Percentiles rank a stretch among this genome's conserved stretches.
Conservation (phyloP, 2,888 invertebrate genomes). For the Dermolepida albohirtum region DNA sequence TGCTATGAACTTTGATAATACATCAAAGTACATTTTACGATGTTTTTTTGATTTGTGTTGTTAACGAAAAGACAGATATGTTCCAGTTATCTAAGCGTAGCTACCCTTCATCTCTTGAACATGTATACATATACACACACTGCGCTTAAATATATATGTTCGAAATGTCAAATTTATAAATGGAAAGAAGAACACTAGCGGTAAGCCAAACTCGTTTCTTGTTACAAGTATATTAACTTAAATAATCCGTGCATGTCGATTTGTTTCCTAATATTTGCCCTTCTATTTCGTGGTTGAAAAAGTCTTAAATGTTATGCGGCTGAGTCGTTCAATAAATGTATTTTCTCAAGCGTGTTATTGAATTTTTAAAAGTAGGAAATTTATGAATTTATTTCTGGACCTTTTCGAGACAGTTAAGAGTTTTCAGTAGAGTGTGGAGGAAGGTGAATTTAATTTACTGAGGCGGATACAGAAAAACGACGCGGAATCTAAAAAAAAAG, state of each 20-base stretch:
- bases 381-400: constrained; percentile 24
- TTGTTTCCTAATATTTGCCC: too few relatives aligned
- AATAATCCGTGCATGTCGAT: too few relatives aligned
- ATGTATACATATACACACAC: background rate
- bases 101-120: too few relatives aligned
- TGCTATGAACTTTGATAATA: too few relatives aligned
- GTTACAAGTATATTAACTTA: too few relatives aligned
- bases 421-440: background rate
- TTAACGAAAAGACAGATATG: too few relatives aligned
- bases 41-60: too few relatives aligned
- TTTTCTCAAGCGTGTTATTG: constrained; percentile 21
- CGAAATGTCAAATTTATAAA: too few relatives aligned
- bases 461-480: background rate
- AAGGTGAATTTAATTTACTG: background rate
- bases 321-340: constrained; percentile 12
- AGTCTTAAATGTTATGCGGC: background rate
- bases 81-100: too few relatives aligned
- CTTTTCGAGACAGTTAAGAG: background rate
- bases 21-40: too few relatives aligned
- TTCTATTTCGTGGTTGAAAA: constrained; percentile 7
- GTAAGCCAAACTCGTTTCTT: constrained; percentile 10
- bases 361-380: constrained; percentile 27
- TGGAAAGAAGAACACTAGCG: constrained; percentile 5
- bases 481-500: too few relatives aligned
- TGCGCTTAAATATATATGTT: background rate